Percentiles rank a stretch among this genome's conserved stretches.
phyloP scores from a whole-genome alignment of 2,113 vertebrate genomes.

The Gobiocypris rarus region DNA sequence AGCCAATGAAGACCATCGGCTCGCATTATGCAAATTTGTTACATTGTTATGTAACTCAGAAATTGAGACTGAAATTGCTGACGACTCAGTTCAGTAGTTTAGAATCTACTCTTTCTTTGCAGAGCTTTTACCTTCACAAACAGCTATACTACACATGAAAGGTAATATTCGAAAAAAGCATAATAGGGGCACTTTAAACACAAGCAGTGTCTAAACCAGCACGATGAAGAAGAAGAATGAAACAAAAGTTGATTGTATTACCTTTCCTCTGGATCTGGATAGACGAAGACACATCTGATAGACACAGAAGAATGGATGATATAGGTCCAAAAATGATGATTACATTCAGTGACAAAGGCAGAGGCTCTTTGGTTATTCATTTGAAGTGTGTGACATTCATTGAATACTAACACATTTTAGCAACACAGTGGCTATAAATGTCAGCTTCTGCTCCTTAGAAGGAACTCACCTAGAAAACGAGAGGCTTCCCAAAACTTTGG shows the following conservation, averaged over 20 bases:
- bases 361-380: neutral
- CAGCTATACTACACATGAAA: too few species aligned
- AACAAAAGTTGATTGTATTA: conserved; percentile 42
- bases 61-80: too few species aligned
- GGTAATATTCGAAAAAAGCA: too few species aligned
- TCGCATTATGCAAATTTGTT: too few species aligned
- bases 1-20: too few species aligned
- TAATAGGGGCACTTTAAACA: too few species aligned
- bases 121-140: too few species aligned
- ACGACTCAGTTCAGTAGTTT: too few species aligned
- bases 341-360: neutral
- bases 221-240: neutral
- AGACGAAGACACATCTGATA: conserved; percentile 74
- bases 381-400: neutral
- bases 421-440: neutral
- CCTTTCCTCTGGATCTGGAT: conserved; percentile 75
- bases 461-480: conserved; percentile 69
- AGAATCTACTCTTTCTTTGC: too few species aligned
- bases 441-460: neutral
- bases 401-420: neutral
- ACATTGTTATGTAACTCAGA: too few species aligned
- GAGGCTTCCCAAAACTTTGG: conserved; percentile 71
- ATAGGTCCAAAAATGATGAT: neutral
- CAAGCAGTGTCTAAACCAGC: neutral
- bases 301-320: neutral